Conservation (phyloP, 2,888 invertebrate species). For the Yponomeuta plumbellus region DNA sequence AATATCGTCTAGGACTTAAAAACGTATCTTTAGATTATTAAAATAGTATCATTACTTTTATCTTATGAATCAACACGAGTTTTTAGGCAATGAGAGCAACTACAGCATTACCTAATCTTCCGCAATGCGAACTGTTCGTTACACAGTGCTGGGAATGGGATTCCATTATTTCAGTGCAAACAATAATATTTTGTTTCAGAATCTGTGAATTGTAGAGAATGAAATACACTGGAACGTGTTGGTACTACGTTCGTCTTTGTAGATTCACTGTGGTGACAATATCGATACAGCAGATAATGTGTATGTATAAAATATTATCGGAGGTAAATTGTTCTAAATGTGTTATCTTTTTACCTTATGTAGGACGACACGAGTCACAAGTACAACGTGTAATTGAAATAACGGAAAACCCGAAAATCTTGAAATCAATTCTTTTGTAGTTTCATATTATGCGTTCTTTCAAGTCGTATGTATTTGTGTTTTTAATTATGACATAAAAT, state of each 20-base stretch:
- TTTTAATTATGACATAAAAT: too few species aligned
- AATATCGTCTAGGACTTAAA: too few species aligned
- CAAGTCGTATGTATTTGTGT: too few species aligned
- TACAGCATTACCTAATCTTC: slow-evolving; percentile 11
- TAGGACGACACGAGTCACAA: too few species aligned
- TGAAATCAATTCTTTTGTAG: background rate
- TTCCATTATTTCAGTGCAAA: background rate
- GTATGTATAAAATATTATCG: background rate
- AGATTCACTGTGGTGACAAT: background rate
- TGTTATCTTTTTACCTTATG: background rate
- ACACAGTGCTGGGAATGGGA: background rate
- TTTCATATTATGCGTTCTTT: too few species aligned
- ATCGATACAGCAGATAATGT: background rate
- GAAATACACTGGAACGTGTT: background rate
- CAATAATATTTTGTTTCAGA: background rate
- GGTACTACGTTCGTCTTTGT: background rate
- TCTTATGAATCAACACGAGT: background rate
- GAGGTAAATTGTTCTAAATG: background rate
- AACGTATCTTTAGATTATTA: too few species aligned
- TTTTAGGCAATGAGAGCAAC: background rate
- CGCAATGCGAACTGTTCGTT: slow-evolving; percentile 4
- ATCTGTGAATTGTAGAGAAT: background rate
- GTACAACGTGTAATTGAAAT: background rate
- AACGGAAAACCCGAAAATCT: background rate
- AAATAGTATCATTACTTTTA: background rate